These are phyloP conservation scores for Neoarius graeffei DNA, from an alignment of 2,113 vertebrate genomes.

Conservation along the genomic window DNA sequence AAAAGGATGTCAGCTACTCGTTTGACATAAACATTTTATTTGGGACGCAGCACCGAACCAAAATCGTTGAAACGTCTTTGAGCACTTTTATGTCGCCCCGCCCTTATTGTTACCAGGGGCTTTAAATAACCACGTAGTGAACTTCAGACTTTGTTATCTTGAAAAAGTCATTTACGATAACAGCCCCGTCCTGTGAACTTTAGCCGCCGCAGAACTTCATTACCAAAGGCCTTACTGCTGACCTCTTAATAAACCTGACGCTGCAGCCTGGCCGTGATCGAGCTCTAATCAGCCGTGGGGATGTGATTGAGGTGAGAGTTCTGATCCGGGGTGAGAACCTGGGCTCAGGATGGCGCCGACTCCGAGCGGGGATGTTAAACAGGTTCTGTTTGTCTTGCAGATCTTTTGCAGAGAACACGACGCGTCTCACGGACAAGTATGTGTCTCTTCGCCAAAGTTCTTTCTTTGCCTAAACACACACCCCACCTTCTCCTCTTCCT, in stretches of 20 bases:
- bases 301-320: constrained; percentile 6
- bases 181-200: background rate
- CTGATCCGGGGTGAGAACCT: background rate
- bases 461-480: constrained; percentile 3
- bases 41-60: too few species aligned
- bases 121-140: background rate
- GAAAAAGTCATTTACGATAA: background rate
- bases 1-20: background rate
- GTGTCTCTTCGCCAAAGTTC: constrained; percentile 38
- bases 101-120: background rate
- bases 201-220: background rate
- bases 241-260: background rate
- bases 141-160: background rate
- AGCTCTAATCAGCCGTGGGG: background rate
- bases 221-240: background rate
- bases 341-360: background rate
- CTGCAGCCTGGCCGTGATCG: background rate
- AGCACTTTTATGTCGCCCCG: too few species aligned
- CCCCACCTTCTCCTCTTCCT: background rate
- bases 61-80: too few species aligned
- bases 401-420: constrained; percentile 54
- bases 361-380: constrained; percentile 33
- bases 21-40: background rate
- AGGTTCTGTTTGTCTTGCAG: constrained; percentile 61
- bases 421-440: constrained; percentile 54